Evolutionary conservation across 2,888 invertebrate genomes (phyloP).

Genomic region (Bruchidius siliquastri): DNA sequence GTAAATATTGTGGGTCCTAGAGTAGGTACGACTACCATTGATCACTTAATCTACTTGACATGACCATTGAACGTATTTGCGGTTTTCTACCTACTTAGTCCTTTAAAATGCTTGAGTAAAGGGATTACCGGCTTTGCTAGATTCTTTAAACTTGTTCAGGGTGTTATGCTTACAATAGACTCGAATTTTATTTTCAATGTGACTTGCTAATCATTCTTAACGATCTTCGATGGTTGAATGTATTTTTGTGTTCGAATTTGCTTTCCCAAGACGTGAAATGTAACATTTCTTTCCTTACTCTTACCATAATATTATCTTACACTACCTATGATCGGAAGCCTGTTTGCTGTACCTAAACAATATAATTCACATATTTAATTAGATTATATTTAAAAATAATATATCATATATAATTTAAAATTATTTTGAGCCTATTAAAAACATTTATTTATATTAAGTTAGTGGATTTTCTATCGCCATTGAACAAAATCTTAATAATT

Average conservation of each 20-base stretch:
- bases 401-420: too few species aligned
- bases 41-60: constrained; percentile 25
- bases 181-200: constrained; percentile 16
- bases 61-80: constrained; percentile 22
- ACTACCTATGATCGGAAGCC: too few species aligned
- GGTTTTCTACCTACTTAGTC: constrained; percentile 23
- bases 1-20: constrained; percentile 24
- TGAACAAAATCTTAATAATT: too few species aligned
- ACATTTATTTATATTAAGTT: too few species aligned
- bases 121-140: constrained; percentile 21
- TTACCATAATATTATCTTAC: too few species aligned
- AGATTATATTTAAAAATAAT: too few species aligned
- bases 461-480: too few species aligned
- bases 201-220: constrained; percentile 16
- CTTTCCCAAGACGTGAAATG: too few species aligned
- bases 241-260: neutral
- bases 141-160: constrained; percentile 21
- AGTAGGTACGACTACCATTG: constrained; percentile 16
- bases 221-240: neutral
- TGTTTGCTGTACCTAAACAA: too few species aligned
- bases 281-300: too few species aligned
- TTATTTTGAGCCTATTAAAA: too few species aligned
- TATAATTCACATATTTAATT: too few species aligned
- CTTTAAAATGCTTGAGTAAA: constrained; percentile 23
- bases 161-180: constrained; percentile 19